A percentile compares a stretch with the other conserved stretches of the same genome.
These are phyloP conservation scores for Diploscapter pachys DNA, from an alignment of 1,140 invertebrate genomes.

Conservation along the genomic window DNA sequence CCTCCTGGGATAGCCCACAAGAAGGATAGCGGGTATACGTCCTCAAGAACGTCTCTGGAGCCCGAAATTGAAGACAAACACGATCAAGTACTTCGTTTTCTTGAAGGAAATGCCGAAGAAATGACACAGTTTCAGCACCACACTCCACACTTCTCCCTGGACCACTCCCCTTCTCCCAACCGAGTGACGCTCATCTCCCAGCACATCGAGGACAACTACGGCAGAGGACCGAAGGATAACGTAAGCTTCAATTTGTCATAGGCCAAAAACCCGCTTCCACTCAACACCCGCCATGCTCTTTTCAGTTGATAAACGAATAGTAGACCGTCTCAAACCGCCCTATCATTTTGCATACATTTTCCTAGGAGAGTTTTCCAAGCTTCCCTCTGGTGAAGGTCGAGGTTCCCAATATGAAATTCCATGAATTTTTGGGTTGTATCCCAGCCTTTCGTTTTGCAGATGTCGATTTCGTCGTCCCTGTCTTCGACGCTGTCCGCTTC, in stretches of 20 bases:
- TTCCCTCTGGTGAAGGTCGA: too few species aligned
- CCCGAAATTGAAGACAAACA: conserved; percentile 53
- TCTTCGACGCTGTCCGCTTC: conserved; percentile 35
- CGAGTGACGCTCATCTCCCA: conserved; percentile 30
- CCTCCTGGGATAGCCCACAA: conserved; percentile 54
- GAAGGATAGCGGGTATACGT: conserved; percentile 59
- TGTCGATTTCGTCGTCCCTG: conserved; percentile 44
- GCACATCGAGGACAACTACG: conserved; percentile 33
- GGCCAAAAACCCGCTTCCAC: background rate
- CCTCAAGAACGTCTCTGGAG: conserved; percentile 55
- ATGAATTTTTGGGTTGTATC: background rate
- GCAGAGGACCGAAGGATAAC: conserved; percentile 22
- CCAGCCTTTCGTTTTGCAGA: conserved; percentile 30
- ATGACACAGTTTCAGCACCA: background rate
- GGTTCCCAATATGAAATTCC: too few species aligned
- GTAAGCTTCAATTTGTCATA: conserved; percentile 20
- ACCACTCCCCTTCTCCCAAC: conserved; percentile 26
- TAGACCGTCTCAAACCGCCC: too few species aligned
- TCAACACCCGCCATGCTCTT: too few species aligned
- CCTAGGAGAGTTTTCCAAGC: too few species aligned
- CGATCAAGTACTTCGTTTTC: background rate
- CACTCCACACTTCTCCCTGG: conserved; percentile 19
- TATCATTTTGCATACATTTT: too few species aligned
- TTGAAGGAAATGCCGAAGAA: too few species aligned
- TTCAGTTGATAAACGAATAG: too few species aligned